Evolutionary conservation across 2,113 vertebrate genomes (phyloP).

Genomic region (Rhabdomys dilectus): DNA sequence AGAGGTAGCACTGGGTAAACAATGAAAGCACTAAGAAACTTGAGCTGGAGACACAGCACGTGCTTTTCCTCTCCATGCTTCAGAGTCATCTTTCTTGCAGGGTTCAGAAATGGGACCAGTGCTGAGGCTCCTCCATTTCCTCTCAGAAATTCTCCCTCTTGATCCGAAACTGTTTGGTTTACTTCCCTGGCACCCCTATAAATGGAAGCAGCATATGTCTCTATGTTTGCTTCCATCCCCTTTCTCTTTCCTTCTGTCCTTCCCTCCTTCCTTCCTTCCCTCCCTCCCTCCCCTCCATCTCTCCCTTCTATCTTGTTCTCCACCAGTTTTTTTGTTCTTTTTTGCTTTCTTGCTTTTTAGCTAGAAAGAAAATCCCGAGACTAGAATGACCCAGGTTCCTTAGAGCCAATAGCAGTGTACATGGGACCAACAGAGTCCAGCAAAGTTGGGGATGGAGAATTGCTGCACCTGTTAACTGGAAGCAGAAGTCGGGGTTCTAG

Average conservation of each 20-base stretch:
- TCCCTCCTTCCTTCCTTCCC: not conserved
- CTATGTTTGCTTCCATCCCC: not conserved
- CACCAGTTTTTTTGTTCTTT: not conserved
- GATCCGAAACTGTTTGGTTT: not conserved
- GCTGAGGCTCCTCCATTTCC: not conserved
- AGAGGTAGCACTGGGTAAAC: not conserved
- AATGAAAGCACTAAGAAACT: not conserved
- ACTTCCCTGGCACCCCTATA: not conserved
- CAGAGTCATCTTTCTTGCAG: not conserved
- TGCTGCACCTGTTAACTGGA: not conserved
- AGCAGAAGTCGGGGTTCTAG: not conserved
- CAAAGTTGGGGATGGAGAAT: not conserved
- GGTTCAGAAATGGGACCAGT: not conserved
- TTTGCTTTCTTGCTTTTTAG: not conserved
- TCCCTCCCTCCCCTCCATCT: not conserved
- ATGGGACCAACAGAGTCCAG: not conserved
- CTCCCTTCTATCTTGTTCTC: not conserved
- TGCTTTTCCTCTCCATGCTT: not conserved
- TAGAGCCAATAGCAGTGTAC: not conserved
- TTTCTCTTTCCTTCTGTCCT: not conserved
- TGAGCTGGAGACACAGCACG: not conserved
- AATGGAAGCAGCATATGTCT: not conserved
- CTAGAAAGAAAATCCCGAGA: not conserved
- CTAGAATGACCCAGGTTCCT: not conserved
- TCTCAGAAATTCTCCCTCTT: not conserved